Evolutionary conservation across 2,113 vertebrate species (phyloP), one percentile per base, ranked within the genome.

Genomic region (Engystomops pustulosus): DNA sequence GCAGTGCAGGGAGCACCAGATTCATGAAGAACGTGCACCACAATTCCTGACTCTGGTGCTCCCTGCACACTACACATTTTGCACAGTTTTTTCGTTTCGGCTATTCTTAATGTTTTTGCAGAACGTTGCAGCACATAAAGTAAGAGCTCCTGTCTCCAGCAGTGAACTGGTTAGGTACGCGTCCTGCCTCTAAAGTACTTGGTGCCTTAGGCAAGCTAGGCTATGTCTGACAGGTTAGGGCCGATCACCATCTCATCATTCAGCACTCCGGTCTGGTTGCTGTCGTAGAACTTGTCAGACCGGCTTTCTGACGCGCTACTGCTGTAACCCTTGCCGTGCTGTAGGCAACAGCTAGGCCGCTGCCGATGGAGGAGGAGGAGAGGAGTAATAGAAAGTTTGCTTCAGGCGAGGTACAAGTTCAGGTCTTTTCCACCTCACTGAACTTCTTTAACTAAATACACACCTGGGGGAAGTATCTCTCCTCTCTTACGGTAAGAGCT

Each of bases 241-340:
- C 82, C 82, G 14, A 84, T 69, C 82, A 62, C 71, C 75, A 67
- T 53, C 58, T 67, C 82, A 84, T 84, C 72, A 78, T 58, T 84
- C 82, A 69, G 60, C 72, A 20, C 82, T 55, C 55, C 10, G 30
- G 71, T 83, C 25, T 67, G 72, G 60, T 44, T 30, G n/a, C 72
- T 68, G 58, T 78, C 30, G 60, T 72, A 78, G 45, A 78, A 84
- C 82, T 72, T 62, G 82, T 84, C 65, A 41, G 58, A 84, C 82
- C 47, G 60, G 82, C 72, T 84, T 36, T 72, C 30, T 72, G 80
- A 71, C n/a, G 51, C 80, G 23, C 67, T 82, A 45, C 34, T 17
- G 69, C 49, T 44, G 72, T 84, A 84, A 84, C 72, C 82, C 72
- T 32, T 77, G 60, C 44, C 10, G 12, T 78, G 60, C 82, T 49